These are phyloP conservation scores for Myiagra hebetior DNA, from an alignment of 2,113 vertebrate species.

Conservation along the genomic window DNA sequence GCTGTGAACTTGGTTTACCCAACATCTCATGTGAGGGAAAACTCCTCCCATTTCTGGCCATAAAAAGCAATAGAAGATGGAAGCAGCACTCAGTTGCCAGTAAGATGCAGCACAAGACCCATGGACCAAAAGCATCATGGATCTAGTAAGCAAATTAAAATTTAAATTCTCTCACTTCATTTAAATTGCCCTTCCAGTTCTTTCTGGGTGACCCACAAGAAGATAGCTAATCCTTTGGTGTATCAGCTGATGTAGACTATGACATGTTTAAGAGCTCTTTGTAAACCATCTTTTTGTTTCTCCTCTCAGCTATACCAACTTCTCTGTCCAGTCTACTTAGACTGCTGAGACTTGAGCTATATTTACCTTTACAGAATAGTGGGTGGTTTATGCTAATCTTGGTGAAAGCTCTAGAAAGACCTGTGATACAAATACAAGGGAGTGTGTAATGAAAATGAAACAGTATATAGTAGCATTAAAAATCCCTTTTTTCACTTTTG, in stretches of 20 bases:
- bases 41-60: neutral
- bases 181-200: neutral
- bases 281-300: neutral
- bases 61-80: neutral
- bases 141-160: neutral
- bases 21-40: rapidly evolving
- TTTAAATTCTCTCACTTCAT: neutral
- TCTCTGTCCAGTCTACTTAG: neutral
- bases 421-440: neutral
- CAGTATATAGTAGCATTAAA: neutral
- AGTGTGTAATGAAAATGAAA: neutral
- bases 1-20: neutral
- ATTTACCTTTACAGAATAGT: neutral
- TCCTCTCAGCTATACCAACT: neutral
- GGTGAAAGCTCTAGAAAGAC: neutral
- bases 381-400: neutral
- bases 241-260: neutral
- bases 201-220: neutral
- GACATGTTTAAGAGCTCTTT: neutral
- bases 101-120: neutral
- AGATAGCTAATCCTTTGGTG: neutral
- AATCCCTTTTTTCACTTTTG: neutral
- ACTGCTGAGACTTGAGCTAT: neutral
- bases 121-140: neutral
- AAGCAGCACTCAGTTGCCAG: neutral